Base-by-base conservation (phyloP, 1,140 invertebrate genomes). In the Chlorops oryzae region DNA sequence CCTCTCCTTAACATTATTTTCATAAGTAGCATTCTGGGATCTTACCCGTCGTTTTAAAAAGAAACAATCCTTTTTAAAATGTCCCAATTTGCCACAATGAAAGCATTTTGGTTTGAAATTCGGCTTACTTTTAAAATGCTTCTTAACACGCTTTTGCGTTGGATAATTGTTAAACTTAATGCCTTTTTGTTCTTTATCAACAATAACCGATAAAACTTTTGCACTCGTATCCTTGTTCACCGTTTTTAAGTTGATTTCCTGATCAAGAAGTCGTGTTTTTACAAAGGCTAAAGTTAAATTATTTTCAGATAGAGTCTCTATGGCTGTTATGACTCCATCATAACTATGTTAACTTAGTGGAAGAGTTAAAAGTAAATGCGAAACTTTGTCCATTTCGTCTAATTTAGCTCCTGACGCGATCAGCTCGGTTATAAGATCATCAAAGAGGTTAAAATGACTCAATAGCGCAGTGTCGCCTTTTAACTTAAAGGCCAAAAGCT, bases 251-350 rank as follows among this genome's bases (percentile, higher is more conserved):
- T n/a, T n/a, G n/a, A 65, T 61, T 55, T 74, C 70, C 35, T 72
- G 63, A 49, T 74, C 72, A n/a, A 73, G 51, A n/a, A 73, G 52
- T 47, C 63, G 41, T 15, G 56, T 65, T 57, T 74, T 73, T 13
- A 73, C 65, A 61, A 73, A 73, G 18, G 51, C 59, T 38, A 71
- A 58, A 18, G 57, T 71, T 47, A 71, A 48, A 50, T 63, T 65
- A 43, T 67, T 59, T 44, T 68, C 61, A 0, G 61, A 50, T 24
- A 74, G 46, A 3, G 72, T 74, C 59, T 75, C 70, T 9, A 77
- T 62, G 7, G 72, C 70, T 18, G 71, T 73, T 12, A 72, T 57
- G 21, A 74, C 54, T 6, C 56, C 59, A 52, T 72, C 64, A 53
- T 67, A 73, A 25, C 38, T 50, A n/a, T n/a, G n/a, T n/a, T n/a